Conservation (phyloP, 2,888 invertebrate genomes). For the Serrognathus titanus region DNA sequence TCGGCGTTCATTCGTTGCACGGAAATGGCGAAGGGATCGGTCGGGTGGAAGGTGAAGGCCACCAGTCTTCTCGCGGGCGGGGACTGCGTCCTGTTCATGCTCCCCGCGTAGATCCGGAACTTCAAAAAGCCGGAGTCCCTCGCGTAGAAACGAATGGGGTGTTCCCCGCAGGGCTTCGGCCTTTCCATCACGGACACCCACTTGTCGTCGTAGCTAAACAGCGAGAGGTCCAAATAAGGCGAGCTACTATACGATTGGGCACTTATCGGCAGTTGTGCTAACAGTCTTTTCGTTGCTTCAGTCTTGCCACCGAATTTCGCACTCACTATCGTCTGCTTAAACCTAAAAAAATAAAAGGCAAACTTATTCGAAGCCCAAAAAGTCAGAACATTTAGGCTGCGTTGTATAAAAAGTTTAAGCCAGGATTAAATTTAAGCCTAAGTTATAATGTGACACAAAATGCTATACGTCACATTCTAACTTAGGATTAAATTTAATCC, state of each 20-base stretch:
- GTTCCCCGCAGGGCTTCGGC: slow-evolving; percentile 89
- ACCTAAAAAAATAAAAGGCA: no score
- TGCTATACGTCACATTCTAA: no score
- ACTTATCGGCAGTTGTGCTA: slow-evolving; percentile 90
- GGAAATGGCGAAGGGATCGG: slow-evolving; percentile 93
- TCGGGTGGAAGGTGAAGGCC: slow-evolving; percentile 94
- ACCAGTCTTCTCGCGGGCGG: slow-evolving; percentile 75
- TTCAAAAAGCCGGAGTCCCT: slow-evolving; percentile 72
- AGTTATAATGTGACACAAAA: no score
- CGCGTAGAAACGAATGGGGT: slow-evolving; percentile 88
- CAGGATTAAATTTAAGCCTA: no score
- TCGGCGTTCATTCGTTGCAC: slow-evolving; percentile 90
- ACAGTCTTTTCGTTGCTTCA: slow-evolving; percentile 83
- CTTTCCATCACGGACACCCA: slow-evolving; percentile 94
- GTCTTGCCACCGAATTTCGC: slow-evolving; percentile 86
- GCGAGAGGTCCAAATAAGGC: slow-evolving; percentile 86
- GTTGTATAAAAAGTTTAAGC: no score
- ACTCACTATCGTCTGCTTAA: slow-evolving; percentile 85
- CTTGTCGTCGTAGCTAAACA: slow-evolving; percentile 94
- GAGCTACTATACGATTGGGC: slow-evolving; percentile 91
- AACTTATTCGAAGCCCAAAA: no score
- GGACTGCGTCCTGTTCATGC: slow-evolving; percentile 59
- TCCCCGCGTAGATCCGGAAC: slow-evolving; percentile 71
- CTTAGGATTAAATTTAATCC: no score
- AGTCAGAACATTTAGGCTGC: no score